Evolutionary conservation across 2,888 invertebrate genomes (phyloP), one percentile per base, ranked within the genome.

Genomic region (Liopterus haemorrhoidalis): DNA sequence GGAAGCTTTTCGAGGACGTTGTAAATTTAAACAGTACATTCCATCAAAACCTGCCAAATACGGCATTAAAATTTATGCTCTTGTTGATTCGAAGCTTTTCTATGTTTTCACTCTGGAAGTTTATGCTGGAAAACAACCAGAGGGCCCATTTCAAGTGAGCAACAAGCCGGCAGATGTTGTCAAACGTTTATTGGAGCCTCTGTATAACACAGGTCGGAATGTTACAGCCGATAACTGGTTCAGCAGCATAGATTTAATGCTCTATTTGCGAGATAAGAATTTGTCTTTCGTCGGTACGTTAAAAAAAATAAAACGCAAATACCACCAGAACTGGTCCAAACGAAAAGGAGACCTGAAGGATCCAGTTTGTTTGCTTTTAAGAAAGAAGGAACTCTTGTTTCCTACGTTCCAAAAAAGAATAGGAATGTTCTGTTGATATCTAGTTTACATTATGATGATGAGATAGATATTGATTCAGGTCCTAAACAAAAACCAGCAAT

Each of bases 121-220:
- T 22, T 54, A 54, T 44, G 48, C 49, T 22, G 51, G 55, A 35
- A 46, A 49, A 35, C 55, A 54, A 30, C 50, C 48, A 18, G 46
- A 50, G 31, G 52, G 55, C 6, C 49, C 48, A 32, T 55, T 40
- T 42, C 6, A 30, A 41, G 16, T 49, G 4, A 51, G 45, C 39
- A 56, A 54, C 39, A 46, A 50, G 30, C 42, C 51, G 15, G 18
- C 16, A 33, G 50, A 49, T 25, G 48, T 54, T 18, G 53, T 53
- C 39, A 42, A 43, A 39, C 27, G 52, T 38, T 22, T 54, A 31
- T 31, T 37, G 14, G 46, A 48, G 21, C 50, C 51, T 14, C 14
- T 55, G 20, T 49, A 35, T 33, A 38, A 42, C 27, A 37, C 46
- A 35, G 52, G 50, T 8, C 41, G 51, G 5, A 55, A 54, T 33